Evolutionary conservation across 2,888 invertebrate species (phyloP).

Genomic region (Rhagium mordax): DNA sequence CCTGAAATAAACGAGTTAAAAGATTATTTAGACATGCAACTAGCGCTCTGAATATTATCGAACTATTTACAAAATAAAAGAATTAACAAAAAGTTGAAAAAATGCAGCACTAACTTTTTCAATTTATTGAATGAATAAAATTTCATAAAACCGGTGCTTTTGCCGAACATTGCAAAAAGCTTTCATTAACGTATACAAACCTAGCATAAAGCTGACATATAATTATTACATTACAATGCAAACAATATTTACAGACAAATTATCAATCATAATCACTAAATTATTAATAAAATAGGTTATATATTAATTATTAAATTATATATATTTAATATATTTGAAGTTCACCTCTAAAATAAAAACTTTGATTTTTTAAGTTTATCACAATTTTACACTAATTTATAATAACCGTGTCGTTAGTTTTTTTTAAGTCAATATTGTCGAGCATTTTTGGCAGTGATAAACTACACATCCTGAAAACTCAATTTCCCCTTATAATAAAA

Average conservation of each 20-base stretch:
- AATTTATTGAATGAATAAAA: slow-evolving; percentile 19
- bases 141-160: slow-evolving; percentile 17
- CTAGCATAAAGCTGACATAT: slow-evolving; percentile 41
- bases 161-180: slow-evolving; percentile 17
- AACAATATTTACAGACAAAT: slow-evolving; percentile 66
- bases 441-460: slow-evolving; percentile 60
- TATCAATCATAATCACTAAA: slow-evolving; percentile 54
- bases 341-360: slow-evolving; percentile 60
- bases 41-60: slow-evolving; percentile 2
- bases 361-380: slow-evolving; percentile 59
- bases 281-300: slow-evolving; percentile 57
- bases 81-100: slow-evolving; percentile 35
- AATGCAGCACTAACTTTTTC: slow-evolving; percentile 22
- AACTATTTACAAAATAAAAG: slow-evolving; percentile 41
- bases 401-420: slow-evolving; percentile 43
- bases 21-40: slow-evolving; percentile 7
- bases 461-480: slow-evolving; percentile 45
- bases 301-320: slow-evolving; percentile 59
- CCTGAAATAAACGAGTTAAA: not conserved
- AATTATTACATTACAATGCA: slow-evolving; percentile 57
- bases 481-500: slow-evolving; percentile 10
- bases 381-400: slow-evolving; percentile 54
- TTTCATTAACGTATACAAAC: slow-evolving; percentile 22
- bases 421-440: slow-evolving; percentile 45
- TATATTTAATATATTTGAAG: slow-evolving; percentile 49